A percentile compares a stretch with the other conserved stretches of the same genome.
These are phyloP conservation scores for Dendrophyllia cribrosa DNA, from an alignment of 64 coral and sea anemone genomes.

Conservation along the genomic window DNA sequence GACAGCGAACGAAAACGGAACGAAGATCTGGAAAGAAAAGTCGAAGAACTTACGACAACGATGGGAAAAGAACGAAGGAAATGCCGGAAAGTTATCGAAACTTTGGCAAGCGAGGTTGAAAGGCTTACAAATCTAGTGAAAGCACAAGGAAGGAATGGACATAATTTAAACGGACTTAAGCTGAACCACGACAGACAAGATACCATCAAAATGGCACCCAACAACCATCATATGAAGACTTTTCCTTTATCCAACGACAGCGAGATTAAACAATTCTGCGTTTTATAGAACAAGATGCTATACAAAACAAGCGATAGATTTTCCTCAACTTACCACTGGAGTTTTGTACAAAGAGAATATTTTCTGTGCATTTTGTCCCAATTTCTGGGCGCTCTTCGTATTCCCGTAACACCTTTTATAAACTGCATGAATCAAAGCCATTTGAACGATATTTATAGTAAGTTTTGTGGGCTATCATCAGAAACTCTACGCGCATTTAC, in stretches of 20 bases:
- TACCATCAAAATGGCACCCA: constrained; percentile 10
- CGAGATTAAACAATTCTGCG: constrained; percentile 38
- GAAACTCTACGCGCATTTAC: background rate
- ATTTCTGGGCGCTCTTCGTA: background rate
- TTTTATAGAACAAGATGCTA: constrained; percentile 11
- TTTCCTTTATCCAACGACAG: constrained; percentile 23
- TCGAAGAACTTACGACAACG: constrained; percentile 48
- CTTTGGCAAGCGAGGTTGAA: constrained; percentile 65
- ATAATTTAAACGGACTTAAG: constrained; percentile 25
- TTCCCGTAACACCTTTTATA: no score
- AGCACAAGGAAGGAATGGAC: constrained; percentile 33
- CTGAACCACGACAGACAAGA: constrained; percentile 40
- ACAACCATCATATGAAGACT: constrained; percentile 30
- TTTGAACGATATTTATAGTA: background rate
- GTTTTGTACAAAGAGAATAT: constrained; percentile 1
- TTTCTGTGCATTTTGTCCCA: background rate
- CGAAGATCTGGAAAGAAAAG: constrained; percentile 33
- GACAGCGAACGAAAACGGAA: constrained; percentile 57
- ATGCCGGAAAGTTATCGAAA: constrained; percentile 56
- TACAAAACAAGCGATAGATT: background rate
- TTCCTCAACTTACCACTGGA: background rate
- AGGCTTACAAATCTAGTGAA: constrained; percentile 60
- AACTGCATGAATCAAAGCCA: background rate
- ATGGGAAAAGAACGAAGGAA: constrained; percentile 55
- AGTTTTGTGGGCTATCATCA: no score